Percentiles rank a stretch among this genome's conserved stretches.
Evolutionary conservation across 2,113 vertebrate species (phyloP).

Genomic region (Dicentrarchus labrax): DNA sequence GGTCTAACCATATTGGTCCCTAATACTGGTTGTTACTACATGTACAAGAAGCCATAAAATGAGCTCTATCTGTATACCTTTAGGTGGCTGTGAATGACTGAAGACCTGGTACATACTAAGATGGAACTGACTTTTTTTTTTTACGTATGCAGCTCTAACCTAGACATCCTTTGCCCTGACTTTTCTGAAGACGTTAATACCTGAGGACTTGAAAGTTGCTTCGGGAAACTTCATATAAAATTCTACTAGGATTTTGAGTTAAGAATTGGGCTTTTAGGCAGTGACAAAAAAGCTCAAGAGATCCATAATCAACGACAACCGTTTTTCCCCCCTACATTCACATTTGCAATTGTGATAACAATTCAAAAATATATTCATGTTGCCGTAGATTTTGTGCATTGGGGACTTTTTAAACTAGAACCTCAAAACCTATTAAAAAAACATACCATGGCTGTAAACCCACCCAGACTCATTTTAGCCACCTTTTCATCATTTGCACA

Average conservation of each 20-base stretch:
- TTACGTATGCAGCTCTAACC: background rate
- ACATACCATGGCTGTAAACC: background rate
- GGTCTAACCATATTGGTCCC: too few species aligned
- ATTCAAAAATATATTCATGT: background rate
- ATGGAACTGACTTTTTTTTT: background rate
- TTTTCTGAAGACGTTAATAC: background rate
- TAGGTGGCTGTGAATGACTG: background rate
- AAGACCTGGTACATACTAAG: background rate
- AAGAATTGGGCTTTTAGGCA: constrained; percentile 3
- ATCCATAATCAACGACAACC: background rate
- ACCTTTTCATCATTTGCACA: constrained; percentile 17
- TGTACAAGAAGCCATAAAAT: background rate
- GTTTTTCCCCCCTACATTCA: background rate
- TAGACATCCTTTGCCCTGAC: background rate
- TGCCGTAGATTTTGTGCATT: background rate
- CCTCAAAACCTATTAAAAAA: background rate
- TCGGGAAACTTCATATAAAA: background rate
- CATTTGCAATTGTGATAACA: background rate
- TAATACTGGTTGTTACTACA: too few species aligned
- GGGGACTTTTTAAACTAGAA: constrained; percentile 2
- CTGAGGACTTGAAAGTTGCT: background rate
- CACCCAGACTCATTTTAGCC: constrained; percentile 1
- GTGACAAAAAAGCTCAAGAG: background rate
- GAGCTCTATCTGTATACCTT: background rate
- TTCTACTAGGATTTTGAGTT: too few species aligned